Evolutionary conservation across 2,888 invertebrate genomes (phyloP).

Genomic region (Tillus elongatus): DNA sequence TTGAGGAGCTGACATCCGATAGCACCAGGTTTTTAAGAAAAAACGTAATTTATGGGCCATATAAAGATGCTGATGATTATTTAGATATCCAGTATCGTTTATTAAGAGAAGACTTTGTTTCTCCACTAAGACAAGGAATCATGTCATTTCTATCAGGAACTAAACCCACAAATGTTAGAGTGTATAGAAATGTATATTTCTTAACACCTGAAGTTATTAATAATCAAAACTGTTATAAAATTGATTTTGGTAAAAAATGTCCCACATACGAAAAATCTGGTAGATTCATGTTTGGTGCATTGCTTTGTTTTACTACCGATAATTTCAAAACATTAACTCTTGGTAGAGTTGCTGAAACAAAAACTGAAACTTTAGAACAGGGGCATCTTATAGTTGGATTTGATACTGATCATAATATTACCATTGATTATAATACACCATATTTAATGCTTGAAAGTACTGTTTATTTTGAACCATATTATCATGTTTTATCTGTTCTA

Average conservation of each 20-base stretch:
- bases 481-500: constrained; percentile 62
- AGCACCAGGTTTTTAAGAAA: constrained; percentile 44
- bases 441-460: constrained; percentile 67
- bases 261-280: constrained; percentile 46
- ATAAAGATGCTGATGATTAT: constrained; percentile 59
- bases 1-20: constrained; percentile 35
- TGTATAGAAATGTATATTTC: constrained; percentile 21
- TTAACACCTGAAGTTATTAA: constrained; percentile 18
- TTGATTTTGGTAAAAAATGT: constrained; percentile 23
- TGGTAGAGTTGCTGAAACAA: constrained; percentile 57
- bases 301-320: constrained; percentile 62
- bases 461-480: constrained; percentile 75
- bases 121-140: constrained; percentile 61
- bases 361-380: constrained; percentile 43
- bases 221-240: constrained; percentile 19
- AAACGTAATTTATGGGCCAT: constrained; percentile 54
- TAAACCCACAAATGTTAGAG: constrained; percentile 21
- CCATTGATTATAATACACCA: no score
- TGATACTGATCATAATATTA: constrained; percentile 30
- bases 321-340: constrained; percentile 60
- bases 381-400: constrained; percentile 47
- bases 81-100: constrained; percentile 71
- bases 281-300: constrained; percentile 60
- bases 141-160: constrained; percentile 21
- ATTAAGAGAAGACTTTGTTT: constrained; percentile 69